Conservation (phyloP, 92 coral and sea anemone genomes). For the Pocillopora grandis region DNA sequence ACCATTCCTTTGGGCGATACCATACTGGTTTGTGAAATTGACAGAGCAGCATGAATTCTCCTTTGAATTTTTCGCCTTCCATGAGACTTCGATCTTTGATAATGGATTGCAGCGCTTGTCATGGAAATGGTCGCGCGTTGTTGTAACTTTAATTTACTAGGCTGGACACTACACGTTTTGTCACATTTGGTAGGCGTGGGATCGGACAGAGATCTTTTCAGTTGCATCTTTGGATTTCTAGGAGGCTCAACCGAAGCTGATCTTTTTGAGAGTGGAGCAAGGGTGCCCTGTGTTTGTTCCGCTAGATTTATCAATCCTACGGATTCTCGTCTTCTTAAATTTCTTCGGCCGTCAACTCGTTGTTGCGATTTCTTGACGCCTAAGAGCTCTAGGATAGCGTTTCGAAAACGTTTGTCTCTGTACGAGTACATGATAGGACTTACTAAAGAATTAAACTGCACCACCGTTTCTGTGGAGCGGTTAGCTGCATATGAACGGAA, state of each 20-base stretch:
- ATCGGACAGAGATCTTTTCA: neutral
- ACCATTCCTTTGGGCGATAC: too few species aligned
- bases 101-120: too few species aligned
- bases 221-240: neutral
- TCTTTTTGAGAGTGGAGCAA: neutral
- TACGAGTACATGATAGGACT: neutral
- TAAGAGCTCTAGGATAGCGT: neutral
- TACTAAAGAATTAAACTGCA: neutral
- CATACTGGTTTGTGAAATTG: too few species aligned
- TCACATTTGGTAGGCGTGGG: too few species aligned
- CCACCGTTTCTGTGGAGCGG: neutral
- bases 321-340: neutral
- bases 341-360: neutral
- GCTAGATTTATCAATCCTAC: neutral
- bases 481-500: too few species aligned
- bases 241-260: neutral
- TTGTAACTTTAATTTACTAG: too few species aligned
- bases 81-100: too few species aligned
- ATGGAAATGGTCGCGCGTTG: too few species aligned
- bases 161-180: too few species aligned
- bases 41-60: too few species aligned
- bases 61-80: too few species aligned
- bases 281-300: neutral
- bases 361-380: neutral
- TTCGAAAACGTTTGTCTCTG: neutral